Evolutionary conservation across 2,888 invertebrate genomes (phyloP).

Genomic region (Pterobdella sp.): DNA sequence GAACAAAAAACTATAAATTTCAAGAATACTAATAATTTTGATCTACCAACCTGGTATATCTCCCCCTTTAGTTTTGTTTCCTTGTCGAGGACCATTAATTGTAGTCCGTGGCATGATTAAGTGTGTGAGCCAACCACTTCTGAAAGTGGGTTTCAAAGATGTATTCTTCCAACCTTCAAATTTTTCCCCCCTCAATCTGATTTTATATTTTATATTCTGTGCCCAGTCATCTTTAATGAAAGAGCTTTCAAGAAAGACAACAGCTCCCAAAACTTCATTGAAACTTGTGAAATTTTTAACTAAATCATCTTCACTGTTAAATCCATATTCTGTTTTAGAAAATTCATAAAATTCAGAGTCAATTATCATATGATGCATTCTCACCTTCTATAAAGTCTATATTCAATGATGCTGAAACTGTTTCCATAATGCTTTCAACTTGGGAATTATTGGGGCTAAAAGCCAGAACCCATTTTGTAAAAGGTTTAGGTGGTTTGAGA

Average conservation of each 20-base stretch:
- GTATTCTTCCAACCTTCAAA: background rate
- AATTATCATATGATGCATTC: background rate
- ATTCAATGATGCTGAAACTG: constrained; percentile 28
- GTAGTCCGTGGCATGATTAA: constrained; percentile 10
- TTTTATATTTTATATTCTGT: constrained; percentile 25
- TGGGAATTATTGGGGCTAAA: constrained; percentile 32
- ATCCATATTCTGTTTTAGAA: constrained; percentile 42
- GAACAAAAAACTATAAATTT: too few relatives aligned
- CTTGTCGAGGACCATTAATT: constrained; percentile 14
- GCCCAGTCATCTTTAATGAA: background rate
- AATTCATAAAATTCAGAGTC: background rate
- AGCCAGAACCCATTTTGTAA: constrained; percentile 29
- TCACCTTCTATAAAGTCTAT: constrained; percentile 7
- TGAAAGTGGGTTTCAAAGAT: background rate
- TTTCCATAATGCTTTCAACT: constrained; percentile 24
- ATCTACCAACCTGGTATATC: constrained; percentile 25
- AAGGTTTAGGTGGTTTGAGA: too few relatives aligned
- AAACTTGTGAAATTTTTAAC: constrained; percentile 38
- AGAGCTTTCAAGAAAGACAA: constrained; percentile 18
- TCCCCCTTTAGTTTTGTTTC: constrained; percentile 22
- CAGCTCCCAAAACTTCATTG: constrained; percentile 20
- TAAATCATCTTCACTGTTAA: constrained; percentile 48
- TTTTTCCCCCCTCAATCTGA: constrained; percentile 25
- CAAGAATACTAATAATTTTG: too few relatives aligned
- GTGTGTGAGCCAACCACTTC: constrained; percentile 25